phyloP scores from a whole-genome alignment of 2,113 vertebrate genomes.

The Oreotrochilus melanogaster region DNA sequence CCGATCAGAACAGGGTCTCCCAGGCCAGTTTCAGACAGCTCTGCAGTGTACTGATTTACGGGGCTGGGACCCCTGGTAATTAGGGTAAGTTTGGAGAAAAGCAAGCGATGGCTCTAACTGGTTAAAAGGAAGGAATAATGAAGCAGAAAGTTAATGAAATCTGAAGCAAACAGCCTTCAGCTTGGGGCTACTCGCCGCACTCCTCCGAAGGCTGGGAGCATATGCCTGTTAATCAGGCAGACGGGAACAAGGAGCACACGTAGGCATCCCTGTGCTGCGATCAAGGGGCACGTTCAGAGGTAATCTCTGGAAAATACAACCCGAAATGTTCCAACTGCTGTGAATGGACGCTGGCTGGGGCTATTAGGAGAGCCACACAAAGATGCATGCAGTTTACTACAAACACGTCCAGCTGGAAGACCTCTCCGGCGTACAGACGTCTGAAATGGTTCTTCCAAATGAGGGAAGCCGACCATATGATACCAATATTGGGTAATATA shows the following conservation, averaged over 20 bases:
- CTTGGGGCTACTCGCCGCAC: background rate
- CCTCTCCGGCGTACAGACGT: background rate
- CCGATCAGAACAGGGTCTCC: constrained; percentile 79
- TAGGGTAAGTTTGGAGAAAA: constrained; percentile 66
- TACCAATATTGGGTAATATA: background rate
- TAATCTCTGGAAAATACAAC: background rate
- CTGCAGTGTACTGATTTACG: constrained; percentile 72
- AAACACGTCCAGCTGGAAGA: background rate
- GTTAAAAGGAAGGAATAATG: constrained; percentile 51
- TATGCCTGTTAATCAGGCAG: background rate
- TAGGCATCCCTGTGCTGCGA: background rate
- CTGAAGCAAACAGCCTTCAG: constrained; percentile 65
- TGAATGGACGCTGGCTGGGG: constrained; percentile 5
- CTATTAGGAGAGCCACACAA: constrained; percentile 12
- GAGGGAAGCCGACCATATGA: background rate
- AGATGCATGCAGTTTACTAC: background rate
- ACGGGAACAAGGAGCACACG: background rate
- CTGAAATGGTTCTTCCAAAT: background rate
- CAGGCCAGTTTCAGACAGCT: constrained; percentile 63
- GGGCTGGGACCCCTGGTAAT: constrained; percentile 61
- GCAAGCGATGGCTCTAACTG: constrained; percentile 16
- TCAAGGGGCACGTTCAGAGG: background rate
- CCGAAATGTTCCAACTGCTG: background rate
- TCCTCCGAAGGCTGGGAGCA: background rate
- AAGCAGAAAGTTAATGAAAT: constrained; percentile 71